phyloP scores from a whole-genome alignment of 2,797 vertebrate species.

The Hypotaenidia philippensis region DNA sequence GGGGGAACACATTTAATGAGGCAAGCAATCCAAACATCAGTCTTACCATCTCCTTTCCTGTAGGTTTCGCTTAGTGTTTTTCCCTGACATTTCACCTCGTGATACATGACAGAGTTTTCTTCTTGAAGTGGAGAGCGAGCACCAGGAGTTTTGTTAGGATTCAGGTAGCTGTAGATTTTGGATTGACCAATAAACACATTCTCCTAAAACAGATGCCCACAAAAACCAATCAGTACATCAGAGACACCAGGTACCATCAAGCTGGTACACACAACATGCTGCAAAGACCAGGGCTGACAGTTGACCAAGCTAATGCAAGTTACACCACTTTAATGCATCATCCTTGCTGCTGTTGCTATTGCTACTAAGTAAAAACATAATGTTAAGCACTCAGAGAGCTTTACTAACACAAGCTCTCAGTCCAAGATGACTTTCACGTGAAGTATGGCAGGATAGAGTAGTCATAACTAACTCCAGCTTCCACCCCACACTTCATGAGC shows the following conservation, averaged over 20 bases:
- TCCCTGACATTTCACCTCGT: constrained; percentile 85
- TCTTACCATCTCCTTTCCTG: constrained; percentile 86
- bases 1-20: background rate
- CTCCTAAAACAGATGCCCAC: constrained; percentile 83
- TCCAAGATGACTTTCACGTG: background rate
- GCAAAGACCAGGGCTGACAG: background rate
- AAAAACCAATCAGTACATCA: background rate
- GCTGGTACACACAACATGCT: background rate
- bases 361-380: background rate
- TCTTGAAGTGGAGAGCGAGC: constrained; percentile 85
- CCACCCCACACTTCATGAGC: background rate
- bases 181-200: constrained; percentile 85
- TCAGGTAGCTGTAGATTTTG: constrained; percentile 85
- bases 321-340: background rate
- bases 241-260: background rate
- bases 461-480: background rate
- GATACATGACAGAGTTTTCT: constrained; percentile 86
- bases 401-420: background rate
- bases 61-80: constrained; percentile 80
- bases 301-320: background rate
- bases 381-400: background rate
- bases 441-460: background rate
- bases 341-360: background rate
- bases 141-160: constrained; percentile 81
- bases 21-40: background rate